phyloP scores from a whole-genome alignment of 2,797 vertebrate genomes.

The Microtus agrestis region DNA sequence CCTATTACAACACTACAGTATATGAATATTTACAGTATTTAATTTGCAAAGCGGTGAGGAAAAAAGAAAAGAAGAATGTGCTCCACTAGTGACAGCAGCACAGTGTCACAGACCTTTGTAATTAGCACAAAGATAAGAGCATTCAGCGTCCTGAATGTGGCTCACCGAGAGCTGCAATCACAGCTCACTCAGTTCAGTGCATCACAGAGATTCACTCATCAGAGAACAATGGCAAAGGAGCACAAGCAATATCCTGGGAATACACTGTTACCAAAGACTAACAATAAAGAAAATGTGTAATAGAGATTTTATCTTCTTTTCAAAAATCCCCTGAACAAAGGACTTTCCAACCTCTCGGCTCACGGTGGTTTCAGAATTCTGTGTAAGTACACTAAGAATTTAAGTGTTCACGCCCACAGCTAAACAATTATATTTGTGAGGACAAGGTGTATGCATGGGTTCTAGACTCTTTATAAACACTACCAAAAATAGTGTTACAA shows the following conservation, averaged over 20 bases:
- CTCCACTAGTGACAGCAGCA: slow-evolving; percentile 22
- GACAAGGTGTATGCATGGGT: background rate
- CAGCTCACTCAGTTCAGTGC: background rate
- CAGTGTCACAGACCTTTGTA: background rate
- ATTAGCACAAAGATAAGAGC: slow-evolving; percentile 47
- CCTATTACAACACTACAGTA: no score
- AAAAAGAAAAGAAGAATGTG: background rate
- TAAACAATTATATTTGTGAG: background rate
- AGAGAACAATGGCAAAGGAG: slow-evolving; percentile 38
- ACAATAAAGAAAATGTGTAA: slow-evolving; percentile 42
- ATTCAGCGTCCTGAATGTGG: background rate
- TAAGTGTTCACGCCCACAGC: background rate
- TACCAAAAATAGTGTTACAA: background rate
- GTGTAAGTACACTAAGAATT: background rate
- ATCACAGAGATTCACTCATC: background rate
- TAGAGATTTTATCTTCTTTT: slow-evolving; percentile 62
- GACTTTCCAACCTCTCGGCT: slow-evolving; percentile 31
- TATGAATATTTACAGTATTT: slow-evolving; percentile 60
- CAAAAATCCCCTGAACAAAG: slow-evolving; percentile 34
- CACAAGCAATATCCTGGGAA: background rate
- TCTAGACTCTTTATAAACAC: background rate
- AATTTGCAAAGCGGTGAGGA: slow-evolving; percentile 10
- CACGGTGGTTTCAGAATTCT: slow-evolving; percentile 30
- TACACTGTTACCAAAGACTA: background rate
- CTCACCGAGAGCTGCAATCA: background rate